phyloP scores from a whole-genome alignment of 2,888 invertebrate species.

The Amblyjoppa fuscipennis region DNA sequence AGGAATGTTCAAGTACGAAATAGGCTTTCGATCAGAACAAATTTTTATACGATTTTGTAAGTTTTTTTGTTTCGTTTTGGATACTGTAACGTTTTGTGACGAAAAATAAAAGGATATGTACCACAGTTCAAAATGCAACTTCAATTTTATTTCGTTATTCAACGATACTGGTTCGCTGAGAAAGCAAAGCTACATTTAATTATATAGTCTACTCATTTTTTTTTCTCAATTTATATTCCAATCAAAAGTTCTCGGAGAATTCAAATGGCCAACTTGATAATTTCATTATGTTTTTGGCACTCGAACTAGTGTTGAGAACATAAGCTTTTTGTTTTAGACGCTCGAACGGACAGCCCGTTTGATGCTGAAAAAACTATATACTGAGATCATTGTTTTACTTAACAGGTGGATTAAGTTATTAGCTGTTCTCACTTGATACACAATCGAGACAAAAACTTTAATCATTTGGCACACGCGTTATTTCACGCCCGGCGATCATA shows the following conservation, averaged over 20 bases:
- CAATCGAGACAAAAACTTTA: constrained; percentile 22
- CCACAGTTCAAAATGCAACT: constrained; percentile 56
- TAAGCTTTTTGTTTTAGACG: not conserved
- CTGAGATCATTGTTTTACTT: constrained; percentile 51
- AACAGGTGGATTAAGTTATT: constrained; percentile 14
- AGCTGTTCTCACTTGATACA: constrained; percentile 14
- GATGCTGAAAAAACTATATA: constrained; percentile 31
- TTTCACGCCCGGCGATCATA: constrained; percentile 45
- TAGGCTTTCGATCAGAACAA: not conserved
- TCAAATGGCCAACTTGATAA: constrained; percentile 30
- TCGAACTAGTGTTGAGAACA: constrained; percentile 20
- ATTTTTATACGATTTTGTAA: not conserved
- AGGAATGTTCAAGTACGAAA: constrained; percentile 9
- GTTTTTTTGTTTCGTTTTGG: not conserved
- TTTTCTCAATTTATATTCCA: constrained; percentile 32
- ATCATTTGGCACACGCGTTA: constrained; percentile 60
- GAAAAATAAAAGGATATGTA: constrained; percentile 35
- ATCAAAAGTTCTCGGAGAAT: constrained; percentile 30
- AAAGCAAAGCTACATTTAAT: constrained; percentile 63
- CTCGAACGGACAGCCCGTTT: constrained; percentile 32
- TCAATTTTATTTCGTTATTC: constrained; percentile 52
- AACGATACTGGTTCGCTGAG: constrained; percentile 52
- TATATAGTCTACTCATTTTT: constrained; percentile 48
- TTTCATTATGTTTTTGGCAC: constrained; percentile 42
- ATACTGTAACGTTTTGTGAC: constrained; percentile 24